Conservation (phyloP, 2,797 vertebrate species). For the Sebastes oblongus region DNA sequence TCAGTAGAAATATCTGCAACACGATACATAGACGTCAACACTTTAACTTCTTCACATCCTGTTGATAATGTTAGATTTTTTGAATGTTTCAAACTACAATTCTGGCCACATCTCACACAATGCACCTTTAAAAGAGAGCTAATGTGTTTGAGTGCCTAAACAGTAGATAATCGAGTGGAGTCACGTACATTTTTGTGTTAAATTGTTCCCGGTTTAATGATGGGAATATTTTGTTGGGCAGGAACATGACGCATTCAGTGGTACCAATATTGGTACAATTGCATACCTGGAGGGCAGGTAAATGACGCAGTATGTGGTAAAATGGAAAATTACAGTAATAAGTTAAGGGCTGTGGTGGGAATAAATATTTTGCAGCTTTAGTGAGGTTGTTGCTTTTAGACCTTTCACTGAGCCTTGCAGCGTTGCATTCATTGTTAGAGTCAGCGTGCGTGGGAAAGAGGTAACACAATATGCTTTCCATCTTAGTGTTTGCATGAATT, state of each 20-base stretch:
- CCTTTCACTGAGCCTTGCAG: background rate
- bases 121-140: background rate
- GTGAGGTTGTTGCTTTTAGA: conserved; percentile 8
- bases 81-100: background rate
- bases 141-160: background rate
- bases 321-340: conserved; percentile 13
- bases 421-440: conserved; percentile 17
- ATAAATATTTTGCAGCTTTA: conserved; percentile 15
- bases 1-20: no score
- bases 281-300: conserved; percentile 22
- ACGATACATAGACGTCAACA: no score
- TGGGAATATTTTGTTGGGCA: background rate
- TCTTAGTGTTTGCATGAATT: conserved; percentile 42
- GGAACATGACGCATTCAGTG: conserved; percentile 11
- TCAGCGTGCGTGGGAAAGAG: conserved; percentile 39
- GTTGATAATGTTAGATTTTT: no score
- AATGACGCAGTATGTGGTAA: conserved; percentile 1
- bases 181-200: background rate
- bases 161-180: background rate
- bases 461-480: conserved; percentile 38
- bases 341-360: conserved; percentile 1
- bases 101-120: background rate
- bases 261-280: background rate
- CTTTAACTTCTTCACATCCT: no score
- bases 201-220: background rate